Percentiles rank a stretch among this genome's conserved stretches.
phyloP scores from a whole-genome alignment of 2,797 vertebrate genomes.

The Diceros bicornis region DNA sequence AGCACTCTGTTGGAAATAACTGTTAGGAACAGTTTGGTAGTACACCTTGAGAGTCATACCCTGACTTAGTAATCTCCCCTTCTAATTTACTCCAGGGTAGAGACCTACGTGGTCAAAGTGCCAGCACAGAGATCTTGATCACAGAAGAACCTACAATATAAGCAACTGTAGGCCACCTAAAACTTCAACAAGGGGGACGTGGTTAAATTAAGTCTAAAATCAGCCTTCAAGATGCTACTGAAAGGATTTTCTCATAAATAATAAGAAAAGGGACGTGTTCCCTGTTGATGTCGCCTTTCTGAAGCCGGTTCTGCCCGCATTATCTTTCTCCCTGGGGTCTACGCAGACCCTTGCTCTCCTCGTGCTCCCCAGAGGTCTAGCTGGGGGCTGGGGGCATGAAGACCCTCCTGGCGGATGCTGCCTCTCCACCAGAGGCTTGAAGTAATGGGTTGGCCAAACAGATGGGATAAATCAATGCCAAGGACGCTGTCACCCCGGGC shows the following conservation, averaged over 20 bases:
- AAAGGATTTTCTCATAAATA: background rate
- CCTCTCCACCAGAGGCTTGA: conserved; percentile 1
- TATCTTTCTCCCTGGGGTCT: background rate
- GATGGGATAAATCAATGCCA: conserved; percentile 81
- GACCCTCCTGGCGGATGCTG: background rate
- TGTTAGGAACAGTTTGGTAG: background rate
- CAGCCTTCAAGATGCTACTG: background rate
- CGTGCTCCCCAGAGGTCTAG: background rate
- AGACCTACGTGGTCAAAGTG: background rate
- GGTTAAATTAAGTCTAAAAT: background rate
- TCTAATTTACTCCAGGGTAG: background rate
- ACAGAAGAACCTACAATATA: background rate
- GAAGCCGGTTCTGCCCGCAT: background rate
- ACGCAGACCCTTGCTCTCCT: background rate
- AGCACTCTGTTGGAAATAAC: background rate
- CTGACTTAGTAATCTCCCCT: background rate
- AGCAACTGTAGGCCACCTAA: background rate
- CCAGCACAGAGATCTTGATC: background rate
- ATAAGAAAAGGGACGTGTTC: background rate
- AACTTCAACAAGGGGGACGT: background rate
- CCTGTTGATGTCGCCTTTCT: background rate
- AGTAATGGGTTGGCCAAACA: conserved; percentile 64
- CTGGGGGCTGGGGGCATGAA: background rate
- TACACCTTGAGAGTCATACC: no score
- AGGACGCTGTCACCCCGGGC: conserved; percentile 78